Conservation (phyloP, 2,888 invertebrate species). For the Microdon myrmicae region DNA sequence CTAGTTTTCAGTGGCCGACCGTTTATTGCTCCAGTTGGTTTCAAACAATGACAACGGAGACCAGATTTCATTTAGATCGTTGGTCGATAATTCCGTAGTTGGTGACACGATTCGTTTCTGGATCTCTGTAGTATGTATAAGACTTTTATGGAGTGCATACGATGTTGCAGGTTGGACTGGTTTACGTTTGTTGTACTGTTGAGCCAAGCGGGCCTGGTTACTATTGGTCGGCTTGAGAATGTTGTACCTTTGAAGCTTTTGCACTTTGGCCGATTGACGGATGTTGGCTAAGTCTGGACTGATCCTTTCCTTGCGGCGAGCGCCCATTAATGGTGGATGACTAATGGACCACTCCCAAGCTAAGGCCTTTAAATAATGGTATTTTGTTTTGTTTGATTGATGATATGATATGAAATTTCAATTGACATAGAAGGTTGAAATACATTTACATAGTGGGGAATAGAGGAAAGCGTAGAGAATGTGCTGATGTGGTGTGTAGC, state of each 20-base stretch:
- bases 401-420: conserved; percentile 40
- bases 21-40: conserved; percentile 53
- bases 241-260: conserved; percentile 38
- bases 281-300: conserved; percentile 32
- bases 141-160: conserved; percentile 49
- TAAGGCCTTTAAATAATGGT: conserved; percentile 54
- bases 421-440: conserved; percentile 42
- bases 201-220: conserved; percentile 31
- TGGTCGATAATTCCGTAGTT: conserved; percentile 40
- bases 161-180: conserved; percentile 42
- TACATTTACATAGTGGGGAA: conserved; percentile 1
- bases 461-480: not conserved
- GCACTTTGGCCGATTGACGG: conserved; percentile 42
- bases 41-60: conserved; percentile 49
- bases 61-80: conserved; percentile 54
- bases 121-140: conserved; percentile 39
- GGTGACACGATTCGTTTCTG: conserved; percentile 39
- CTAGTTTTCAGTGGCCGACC: conserved; percentile 12
- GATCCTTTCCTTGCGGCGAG: conserved; percentile 47
- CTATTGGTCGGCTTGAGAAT: conserved; percentile 27
- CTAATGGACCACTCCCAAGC: conserved; percentile 57
- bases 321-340: conserved; percentile 54
- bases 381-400: conserved; percentile 23
- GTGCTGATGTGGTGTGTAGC: conserved; percentile 25
- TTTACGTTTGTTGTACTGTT: conserved; percentile 28